Evolutionary conservation across 2,797 vertebrate genomes (phyloP).

Genomic region (Cossypha caffra): DNA sequence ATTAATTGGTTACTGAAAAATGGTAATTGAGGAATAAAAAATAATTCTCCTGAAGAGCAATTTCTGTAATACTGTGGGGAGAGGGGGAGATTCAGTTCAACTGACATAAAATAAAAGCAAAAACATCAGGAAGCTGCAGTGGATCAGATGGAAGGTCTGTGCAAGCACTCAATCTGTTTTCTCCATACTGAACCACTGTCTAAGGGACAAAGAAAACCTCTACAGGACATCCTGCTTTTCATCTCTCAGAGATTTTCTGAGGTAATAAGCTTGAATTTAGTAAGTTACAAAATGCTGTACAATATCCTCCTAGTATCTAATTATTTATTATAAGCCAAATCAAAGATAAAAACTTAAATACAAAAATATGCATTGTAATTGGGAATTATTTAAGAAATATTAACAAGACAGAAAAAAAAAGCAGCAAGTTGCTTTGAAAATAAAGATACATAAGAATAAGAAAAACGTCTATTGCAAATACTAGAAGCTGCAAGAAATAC

Average conservation of each 20-base stretch:
- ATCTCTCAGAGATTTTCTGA: not conserved
- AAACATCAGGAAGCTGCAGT: not conserved
- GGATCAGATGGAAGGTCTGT: not conserved
- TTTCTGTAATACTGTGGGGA: fast-evolving
- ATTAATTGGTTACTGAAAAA: not conserved
- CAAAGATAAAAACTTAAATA: not conserved
- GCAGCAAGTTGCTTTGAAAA: not conserved
- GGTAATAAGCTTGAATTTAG: not conserved
- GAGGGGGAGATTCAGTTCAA: not conserved
- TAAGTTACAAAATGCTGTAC: not conserved
- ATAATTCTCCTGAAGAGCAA: not conserved
- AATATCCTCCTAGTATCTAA: not conserved
- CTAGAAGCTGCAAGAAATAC: not conserved
- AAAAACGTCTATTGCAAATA: not conserved
- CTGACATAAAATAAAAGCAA: not conserved
- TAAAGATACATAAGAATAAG: not conserved
- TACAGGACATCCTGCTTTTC: not conserved
- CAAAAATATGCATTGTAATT: not conserved
- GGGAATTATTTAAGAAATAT: not conserved
- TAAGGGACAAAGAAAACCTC: not conserved
- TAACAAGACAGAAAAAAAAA: not conserved
- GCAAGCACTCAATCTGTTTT: not conserved
- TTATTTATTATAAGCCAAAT: not conserved
- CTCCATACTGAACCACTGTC: not conserved
- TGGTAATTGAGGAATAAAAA: not conserved